These are phyloP conservation scores for Saxicola maurus DNA, from an alignment of 2,797 vertebrate species.

Conservation along the genomic window DNA sequence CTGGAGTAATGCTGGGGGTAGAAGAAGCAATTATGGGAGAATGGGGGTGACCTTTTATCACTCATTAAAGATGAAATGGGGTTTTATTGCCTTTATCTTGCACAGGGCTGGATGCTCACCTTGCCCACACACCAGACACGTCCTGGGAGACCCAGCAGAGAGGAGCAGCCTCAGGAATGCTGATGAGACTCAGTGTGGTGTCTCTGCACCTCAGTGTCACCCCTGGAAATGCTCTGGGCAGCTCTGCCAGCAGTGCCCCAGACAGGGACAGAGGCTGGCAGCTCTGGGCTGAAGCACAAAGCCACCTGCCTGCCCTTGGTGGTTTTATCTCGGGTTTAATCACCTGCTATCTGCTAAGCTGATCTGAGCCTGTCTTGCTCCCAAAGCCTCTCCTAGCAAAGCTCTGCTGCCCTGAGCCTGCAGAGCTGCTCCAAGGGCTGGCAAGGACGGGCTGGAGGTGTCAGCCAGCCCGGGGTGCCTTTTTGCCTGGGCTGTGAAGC, in stretches of 20 bases:
- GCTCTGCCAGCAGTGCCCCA: neutral
- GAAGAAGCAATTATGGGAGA: neutral
- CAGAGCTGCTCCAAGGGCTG: accelerated
- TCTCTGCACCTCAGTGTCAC: neutral
- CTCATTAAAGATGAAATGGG: neutral
- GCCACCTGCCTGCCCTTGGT: neutral
- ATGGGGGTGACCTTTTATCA: neutral
- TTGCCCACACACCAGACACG: neutral
- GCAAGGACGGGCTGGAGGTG: accelerated
- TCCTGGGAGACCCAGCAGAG: neutral
- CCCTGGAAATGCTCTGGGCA: neutral
- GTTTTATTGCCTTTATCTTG: neutral
- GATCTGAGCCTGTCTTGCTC: neutral
- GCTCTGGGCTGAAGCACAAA: neutral
- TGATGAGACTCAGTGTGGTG: neutral
- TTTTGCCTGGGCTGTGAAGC: neutral
- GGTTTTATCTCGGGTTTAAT: neutral
- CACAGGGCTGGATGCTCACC: accelerated
- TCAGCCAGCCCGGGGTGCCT: neutral
- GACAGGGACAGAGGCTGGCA: neutral
- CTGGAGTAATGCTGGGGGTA: neutral
- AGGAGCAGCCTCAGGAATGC: neutral
- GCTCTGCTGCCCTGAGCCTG: neutral
- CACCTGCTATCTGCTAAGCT: neutral
- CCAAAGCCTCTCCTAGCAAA: neutral